These are phyloP conservation scores for Tragopan temminckii DNA, from an alignment of 2,797 vertebrate species.

Conservation along the genomic window DNA sequence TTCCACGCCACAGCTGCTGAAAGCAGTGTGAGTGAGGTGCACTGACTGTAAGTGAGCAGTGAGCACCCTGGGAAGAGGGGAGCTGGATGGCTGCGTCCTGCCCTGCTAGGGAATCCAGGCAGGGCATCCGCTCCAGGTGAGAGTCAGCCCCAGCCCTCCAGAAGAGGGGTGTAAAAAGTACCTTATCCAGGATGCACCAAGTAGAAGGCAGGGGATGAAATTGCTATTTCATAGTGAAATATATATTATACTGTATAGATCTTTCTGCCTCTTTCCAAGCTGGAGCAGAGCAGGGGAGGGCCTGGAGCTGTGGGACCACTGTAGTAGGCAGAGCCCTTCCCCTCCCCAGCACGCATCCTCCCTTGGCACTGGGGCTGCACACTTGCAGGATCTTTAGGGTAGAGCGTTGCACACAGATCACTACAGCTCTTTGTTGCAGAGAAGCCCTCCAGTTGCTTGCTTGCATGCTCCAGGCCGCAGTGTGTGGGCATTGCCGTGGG, in stretches of 20 bases:
- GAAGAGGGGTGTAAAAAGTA: background rate
- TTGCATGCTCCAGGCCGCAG: fast-evolving
- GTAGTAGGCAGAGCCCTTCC: background rate
- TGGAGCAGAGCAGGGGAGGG: background rate
- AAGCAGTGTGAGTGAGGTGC: background rate
- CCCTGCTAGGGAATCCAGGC: background rate
- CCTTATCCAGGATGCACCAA: background rate
- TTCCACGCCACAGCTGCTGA: background rate
- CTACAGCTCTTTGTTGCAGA: background rate
- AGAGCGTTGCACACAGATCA: background rate
- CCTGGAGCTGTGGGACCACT: background rate
- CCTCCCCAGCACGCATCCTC: background rate
- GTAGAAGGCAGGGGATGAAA: constrained; percentile 66
- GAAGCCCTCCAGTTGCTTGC: background rate
- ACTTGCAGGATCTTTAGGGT: background rate
- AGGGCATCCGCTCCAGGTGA: background rate
- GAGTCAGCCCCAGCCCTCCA: background rate
- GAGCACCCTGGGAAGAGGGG: background rate
- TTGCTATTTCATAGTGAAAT: constrained; percentile 78
- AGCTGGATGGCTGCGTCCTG: background rate
- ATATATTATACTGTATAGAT: constrained; percentile 50
- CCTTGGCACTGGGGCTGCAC: background rate
- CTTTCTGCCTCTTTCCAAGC: constrained; percentile 45
- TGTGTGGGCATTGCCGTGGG: fast-evolving
- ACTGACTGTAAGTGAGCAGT: background rate